These are phyloP conservation scores for Mastigias papua DNA, from an alignment of 30 jellyfish, hydroid and myxozoan genomes.

Conservation along the genomic window DNA sequence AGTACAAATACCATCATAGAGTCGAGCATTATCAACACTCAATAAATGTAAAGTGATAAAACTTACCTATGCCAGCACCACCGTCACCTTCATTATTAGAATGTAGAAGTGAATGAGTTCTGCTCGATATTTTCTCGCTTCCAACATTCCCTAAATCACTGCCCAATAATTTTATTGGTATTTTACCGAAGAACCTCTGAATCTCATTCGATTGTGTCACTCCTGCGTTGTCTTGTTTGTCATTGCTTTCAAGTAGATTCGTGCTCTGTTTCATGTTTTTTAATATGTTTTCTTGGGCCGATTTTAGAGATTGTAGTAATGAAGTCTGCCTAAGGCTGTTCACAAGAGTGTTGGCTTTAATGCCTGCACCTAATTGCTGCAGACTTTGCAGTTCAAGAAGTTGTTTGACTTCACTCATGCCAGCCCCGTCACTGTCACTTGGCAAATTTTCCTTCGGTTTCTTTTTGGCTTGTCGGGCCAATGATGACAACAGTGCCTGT, in stretches of 20 bases:
- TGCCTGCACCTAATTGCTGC: constrained; percentile 78
- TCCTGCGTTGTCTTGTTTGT: constrained; percentile 16
- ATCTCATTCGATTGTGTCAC: constrained; percentile 34
- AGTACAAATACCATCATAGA: too few relatives aligned
- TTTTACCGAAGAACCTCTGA: constrained; percentile 67
- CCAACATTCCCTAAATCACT: constrained; percentile 79
- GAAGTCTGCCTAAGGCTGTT: constrained; percentile 59
- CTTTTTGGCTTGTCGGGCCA: constrained; percentile 64
- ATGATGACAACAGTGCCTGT: constrained; percentile 73
- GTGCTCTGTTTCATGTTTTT: constrained; percentile 35
- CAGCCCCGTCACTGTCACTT: constrained; percentile 31
- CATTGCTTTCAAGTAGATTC: background rate
- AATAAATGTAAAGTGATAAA: background rate
- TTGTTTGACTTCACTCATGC: constrained; percentile 48
- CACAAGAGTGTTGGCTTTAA: constrained; percentile 52
- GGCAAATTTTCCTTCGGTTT: constrained; percentile 32
- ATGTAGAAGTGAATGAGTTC: constrained; percentile 12
- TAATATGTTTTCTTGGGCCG: constrained; percentile 66
- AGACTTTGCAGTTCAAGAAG: constrained; percentile 52
- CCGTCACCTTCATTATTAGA: background rate
- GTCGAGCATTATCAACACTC: too few relatives aligned
- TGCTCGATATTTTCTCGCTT: constrained; percentile 59
- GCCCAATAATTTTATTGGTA: constrained; percentile 48
- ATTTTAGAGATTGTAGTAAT: constrained; percentile 57
- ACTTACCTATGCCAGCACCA: constrained; percentile 35